Percentiles rank a stretch among this genome's conserved stretches.
Conservation (phyloP, 2,797 vertebrate genomes). For the Hapalemur alaotrensis region DNA sequence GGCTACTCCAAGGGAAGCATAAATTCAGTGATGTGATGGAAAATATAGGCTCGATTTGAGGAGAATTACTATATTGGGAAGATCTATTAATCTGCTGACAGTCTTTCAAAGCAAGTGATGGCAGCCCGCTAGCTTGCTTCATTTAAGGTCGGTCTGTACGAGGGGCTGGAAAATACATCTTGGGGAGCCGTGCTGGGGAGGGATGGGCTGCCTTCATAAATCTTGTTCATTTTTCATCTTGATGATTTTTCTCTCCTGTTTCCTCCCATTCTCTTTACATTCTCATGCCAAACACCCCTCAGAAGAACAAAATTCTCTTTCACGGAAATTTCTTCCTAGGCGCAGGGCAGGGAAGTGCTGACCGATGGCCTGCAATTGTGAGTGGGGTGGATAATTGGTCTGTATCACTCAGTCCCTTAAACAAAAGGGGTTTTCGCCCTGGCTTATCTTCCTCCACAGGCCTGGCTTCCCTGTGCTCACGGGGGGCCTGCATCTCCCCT, state of each 20-base stretch:
- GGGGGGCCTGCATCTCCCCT: too few relatives aligned
- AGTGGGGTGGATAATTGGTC: background rate
- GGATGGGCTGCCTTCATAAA: conserved; percentile 53
- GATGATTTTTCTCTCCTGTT: conserved; percentile 61
- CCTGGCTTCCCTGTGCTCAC: background rate
- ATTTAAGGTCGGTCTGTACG: conserved; percentile 33
- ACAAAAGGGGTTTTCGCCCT: background rate
- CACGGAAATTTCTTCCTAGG: background rate
- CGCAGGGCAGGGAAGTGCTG: background rate
- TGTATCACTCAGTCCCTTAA: background rate
- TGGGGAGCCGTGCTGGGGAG: background rate
- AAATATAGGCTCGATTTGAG: conserved; percentile 62
- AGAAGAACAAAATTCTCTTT: conserved; percentile 11
- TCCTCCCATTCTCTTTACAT: conserved; percentile 41
- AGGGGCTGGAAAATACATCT: conserved; percentile 72
- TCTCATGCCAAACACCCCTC: conserved; percentile 6
- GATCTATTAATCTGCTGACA: conserved; percentile 75
- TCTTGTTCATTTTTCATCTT: conserved; percentile 66
- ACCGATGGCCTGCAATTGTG: background rate
- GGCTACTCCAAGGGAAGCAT: conserved; percentile 58
- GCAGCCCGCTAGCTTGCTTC: conserved; percentile 67
- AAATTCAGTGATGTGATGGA: conserved; percentile 75
- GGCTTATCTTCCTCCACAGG: background rate
- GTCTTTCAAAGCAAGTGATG: conserved; percentile 67
- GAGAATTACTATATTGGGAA: conserved; percentile 65